These are phyloP conservation scores for Prenolepis imparis DNA, from an alignment of 2,888 invertebrate genomes.

Conservation along the genomic window DNA sequence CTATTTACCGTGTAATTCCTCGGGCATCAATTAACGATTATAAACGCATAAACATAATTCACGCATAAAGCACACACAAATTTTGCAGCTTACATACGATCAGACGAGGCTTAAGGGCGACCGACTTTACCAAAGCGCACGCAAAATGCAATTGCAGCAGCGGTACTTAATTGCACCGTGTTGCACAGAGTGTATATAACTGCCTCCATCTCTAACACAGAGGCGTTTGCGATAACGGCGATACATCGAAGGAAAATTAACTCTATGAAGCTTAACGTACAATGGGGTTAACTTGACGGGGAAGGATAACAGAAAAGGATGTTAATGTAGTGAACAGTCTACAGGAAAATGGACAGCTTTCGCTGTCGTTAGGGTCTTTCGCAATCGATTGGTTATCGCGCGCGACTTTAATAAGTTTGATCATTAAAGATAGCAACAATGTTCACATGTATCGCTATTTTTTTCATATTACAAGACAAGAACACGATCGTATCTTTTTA, in stretches of 20 bases:
- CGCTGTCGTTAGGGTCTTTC: neutral
- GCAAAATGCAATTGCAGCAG: constrained; percentile 38
- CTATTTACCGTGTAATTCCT: neutral
- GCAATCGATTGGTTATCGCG: neutral
- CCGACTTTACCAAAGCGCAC: constrained; percentile 32
- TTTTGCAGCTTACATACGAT: constrained; percentile 27
- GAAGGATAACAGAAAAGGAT: constrained; percentile 26
- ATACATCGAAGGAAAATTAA: constrained; percentile 50
- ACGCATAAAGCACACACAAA: neutral
- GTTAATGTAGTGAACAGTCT: constrained; percentile 9
- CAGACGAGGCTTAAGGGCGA: neutral
- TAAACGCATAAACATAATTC: neutral
- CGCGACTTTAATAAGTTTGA: neutral
- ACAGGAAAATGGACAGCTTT: constrained; percentile 2
- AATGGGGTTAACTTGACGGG: constrained; percentile 16
- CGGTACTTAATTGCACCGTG: constrained; percentile 55
- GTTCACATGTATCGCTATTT: neutral
- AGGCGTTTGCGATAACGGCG: constrained; percentile 44
- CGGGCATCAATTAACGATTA: constrained; percentile 1
- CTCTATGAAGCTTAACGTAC: constrained; percentile 21
- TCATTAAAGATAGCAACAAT: neutral
- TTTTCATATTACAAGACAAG: neutral
- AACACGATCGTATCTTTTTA: no score
- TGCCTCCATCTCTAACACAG: constrained; percentile 6
- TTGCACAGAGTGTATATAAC: constrained; percentile 38